Conservation (phyloP, 2,113 vertebrate genomes). For the Vidua chalybeata region DNA sequence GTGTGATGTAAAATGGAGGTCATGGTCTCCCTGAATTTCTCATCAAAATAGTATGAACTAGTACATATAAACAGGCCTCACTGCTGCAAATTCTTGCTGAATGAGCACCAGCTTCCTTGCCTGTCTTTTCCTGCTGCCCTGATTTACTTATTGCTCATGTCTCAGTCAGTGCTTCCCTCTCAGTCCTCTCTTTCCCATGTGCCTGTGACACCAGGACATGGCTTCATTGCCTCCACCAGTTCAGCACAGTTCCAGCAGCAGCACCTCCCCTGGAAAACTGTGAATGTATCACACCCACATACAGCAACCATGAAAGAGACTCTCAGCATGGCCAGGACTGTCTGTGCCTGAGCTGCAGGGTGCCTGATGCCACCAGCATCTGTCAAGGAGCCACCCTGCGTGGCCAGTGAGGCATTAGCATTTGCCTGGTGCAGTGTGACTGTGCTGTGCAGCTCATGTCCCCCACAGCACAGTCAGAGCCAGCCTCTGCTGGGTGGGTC, state of each 20-base stretch:
- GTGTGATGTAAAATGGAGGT: background rate
- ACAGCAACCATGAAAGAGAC: background rate
- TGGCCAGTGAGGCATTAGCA: background rate
- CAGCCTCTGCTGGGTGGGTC: background rate
- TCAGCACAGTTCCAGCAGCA: background rate
- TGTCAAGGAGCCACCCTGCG: background rate
- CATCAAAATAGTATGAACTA: background rate
- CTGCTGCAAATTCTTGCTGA: background rate
- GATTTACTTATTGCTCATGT: background rate
- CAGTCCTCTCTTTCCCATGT: accelerated
- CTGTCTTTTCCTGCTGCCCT: background rate
- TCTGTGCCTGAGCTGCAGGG: background rate
- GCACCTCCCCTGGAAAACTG: background rate
- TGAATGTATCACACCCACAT: background rate
- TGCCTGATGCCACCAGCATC: background rate
- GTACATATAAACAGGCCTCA: background rate
- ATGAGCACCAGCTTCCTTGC: background rate
- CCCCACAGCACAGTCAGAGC: accelerated
- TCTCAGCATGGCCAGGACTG: accelerated
- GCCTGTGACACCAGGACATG: background rate
- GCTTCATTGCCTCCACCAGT: accelerated
- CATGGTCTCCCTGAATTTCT: background rate
- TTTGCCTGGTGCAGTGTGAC: background rate
- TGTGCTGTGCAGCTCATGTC: background rate
- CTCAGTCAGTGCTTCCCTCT: background rate